These are phyloP conservation scores for Charaxes varanes DNA, from an alignment of 1,140 invertebrate genomes.

Conservation along the genomic window DNA sequence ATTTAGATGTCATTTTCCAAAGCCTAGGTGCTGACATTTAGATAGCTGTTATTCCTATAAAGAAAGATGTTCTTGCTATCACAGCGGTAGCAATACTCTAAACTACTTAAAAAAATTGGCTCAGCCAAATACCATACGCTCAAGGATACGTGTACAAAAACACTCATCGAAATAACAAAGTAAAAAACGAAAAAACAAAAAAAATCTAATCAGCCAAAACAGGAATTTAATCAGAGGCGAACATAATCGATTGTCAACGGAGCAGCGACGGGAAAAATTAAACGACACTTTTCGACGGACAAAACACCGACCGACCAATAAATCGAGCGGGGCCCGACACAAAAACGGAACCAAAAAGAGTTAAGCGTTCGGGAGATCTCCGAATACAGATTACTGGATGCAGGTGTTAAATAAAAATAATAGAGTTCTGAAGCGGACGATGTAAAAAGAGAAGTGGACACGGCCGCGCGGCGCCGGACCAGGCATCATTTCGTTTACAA, in stretches of 20 bases:
- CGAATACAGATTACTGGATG: slow-evolving; percentile 68
- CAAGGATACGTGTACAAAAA: too few relatives aligned
- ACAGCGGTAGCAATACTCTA: too few relatives aligned
- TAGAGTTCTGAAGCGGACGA: slow-evolving; percentile 57
- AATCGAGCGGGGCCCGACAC: slow-evolving; percentile 44
- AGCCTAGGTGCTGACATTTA: too few relatives aligned
- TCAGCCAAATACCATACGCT: too few relatives aligned
- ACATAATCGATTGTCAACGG: slow-evolving; percentile 68
- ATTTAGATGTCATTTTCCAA: too few relatives aligned
- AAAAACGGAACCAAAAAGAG: slow-evolving; percentile 62
- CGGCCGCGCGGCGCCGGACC: slow-evolving; percentile 63
- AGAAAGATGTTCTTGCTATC: too few relatives aligned
- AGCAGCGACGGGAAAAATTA: slow-evolving; percentile 57
- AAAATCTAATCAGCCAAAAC: slow-evolving; percentile 11
- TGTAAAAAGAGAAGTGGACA: slow-evolving; percentile 60
- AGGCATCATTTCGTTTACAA: slow-evolving; percentile 62
- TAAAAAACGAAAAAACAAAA: slow-evolving; percentile 9
- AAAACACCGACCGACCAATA: slow-evolving; percentile 57
- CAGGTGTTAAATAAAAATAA: slow-evolving; percentile 74
- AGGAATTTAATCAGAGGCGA: slow-evolving; percentile 47
- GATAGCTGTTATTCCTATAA: too few relatives aligned
- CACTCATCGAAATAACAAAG: too few relatives aligned
- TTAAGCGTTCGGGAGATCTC: slow-evolving; percentile 70
- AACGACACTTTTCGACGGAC: slow-evolving; percentile 60
- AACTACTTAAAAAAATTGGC: too few relatives aligned